These are phyloP conservation scores for Tribolium madens DNA, from an alignment of 1,140 invertebrate species.

Conservation along the genomic window DNA sequence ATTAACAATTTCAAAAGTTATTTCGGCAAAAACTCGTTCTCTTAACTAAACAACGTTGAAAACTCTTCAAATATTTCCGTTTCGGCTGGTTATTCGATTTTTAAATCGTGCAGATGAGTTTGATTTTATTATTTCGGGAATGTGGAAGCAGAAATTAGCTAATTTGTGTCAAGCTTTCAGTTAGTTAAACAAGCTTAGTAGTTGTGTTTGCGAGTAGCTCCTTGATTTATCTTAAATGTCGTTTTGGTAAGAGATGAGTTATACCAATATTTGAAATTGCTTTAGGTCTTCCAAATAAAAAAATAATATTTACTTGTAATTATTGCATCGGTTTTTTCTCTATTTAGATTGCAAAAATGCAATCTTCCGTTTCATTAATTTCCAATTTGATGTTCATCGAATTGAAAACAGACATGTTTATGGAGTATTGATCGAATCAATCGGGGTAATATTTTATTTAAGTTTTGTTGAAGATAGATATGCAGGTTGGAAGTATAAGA, in stretches of 20 bases:
- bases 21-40: too few species aligned
- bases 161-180: constrained; percentile 1
- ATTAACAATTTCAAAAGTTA: too few species aligned
- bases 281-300: neutral
- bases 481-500: constrained; percentile 22
- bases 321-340: too few species aligned
- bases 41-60: too few species aligned
- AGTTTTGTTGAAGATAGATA: neutral
- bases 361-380: constrained; percentile 16
- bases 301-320: neutral
- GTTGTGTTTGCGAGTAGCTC: constrained; percentile 1
- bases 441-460: constrained; percentile 35
- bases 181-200: constrained; percentile 1
- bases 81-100: too few species aligned
- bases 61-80: too few species aligned
- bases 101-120: too few species aligned
- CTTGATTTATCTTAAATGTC: constrained; percentile 12
- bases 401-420: constrained; percentile 19
- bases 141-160: neutral
- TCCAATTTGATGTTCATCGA: neutral
- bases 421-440: constrained; percentile 34
- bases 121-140: too few species aligned
- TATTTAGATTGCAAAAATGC: neutral
- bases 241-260: neutral
- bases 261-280: neutral